Conservation (phyloP, 1,140 invertebrate genomes). For the Philaenus spumarius region DNA sequence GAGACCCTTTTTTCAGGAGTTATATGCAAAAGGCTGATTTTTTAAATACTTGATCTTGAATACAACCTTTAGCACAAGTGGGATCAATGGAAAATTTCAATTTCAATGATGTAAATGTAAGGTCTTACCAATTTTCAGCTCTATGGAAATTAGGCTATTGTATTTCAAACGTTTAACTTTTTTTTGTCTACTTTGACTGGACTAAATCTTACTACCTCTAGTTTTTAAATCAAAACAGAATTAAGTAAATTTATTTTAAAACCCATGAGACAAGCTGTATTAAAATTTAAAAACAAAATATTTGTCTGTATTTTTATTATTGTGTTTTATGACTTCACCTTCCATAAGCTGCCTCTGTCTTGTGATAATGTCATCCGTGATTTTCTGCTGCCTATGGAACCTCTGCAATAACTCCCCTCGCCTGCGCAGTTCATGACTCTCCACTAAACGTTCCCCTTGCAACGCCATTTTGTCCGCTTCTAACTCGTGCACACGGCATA, state of each 20-base stretch:
- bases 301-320: too few species aligned
- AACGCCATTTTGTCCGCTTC: constrained; percentile 89
- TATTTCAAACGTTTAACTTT: background rate
- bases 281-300: constrained; percentile 2
- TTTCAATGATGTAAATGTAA: too few species aligned
- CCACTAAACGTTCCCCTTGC: constrained; percentile 74
- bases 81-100: too few species aligned
- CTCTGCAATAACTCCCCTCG: constrained; percentile 74
- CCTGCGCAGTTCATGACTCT: constrained; percentile 76
- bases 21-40: too few species aligned
- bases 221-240: background rate
- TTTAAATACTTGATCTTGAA: too few species aligned
- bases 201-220: background rate
- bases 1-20: too few species aligned
- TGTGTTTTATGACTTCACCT: constrained; percentile 51
- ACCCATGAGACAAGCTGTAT: background rate
- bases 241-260: background rate
- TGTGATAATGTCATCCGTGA: constrained; percentile 89
- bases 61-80: too few species aligned
- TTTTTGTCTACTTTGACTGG: too few species aligned
- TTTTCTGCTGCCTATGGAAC: constrained; percentile 73
- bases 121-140: too few species aligned
- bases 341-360: constrained; percentile 80
- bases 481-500: constrained; percentile 82
- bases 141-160: background rate